These are phyloP conservation scores for Caenorhabditis angaria DNA, from an alignment of 2,888 invertebrate species.

Conservation along the genomic window DNA sequence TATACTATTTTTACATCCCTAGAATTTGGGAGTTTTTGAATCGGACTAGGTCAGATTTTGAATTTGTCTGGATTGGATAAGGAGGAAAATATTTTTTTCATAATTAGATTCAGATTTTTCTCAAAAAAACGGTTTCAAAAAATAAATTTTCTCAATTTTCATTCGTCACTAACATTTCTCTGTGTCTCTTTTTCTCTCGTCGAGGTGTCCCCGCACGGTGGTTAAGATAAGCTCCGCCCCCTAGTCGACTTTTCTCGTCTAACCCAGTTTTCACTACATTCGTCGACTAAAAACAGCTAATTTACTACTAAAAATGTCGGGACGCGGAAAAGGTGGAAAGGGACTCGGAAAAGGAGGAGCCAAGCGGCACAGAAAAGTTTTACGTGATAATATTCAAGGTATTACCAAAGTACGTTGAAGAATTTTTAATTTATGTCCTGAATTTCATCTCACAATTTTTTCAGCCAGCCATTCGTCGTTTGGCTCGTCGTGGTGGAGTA, in stretches of 20 bases:
- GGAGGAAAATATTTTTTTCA: no score
- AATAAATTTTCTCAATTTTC: background rate
- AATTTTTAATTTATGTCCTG: slow-evolving; percentile 4
- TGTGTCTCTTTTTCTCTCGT: background rate
- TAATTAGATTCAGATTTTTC: no score
- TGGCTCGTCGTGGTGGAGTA: slow-evolving; percentile 74
- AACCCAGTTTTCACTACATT: background rate
- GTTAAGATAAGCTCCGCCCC: slow-evolving; percentile 31
- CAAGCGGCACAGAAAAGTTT: slow-evolving; percentile 79
- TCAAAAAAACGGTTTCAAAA: background rate
- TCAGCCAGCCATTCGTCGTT: slow-evolving; percentile 76
- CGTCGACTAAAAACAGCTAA: no score
- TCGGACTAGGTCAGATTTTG: no score
- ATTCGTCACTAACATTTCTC: background rate
- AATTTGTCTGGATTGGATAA: no score
- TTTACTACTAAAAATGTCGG: slow-evolving; percentile 77
- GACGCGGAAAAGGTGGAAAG: slow-evolving; percentile 84
- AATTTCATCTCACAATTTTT: background rate
- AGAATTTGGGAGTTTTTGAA: no score
- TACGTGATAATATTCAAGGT: slow-evolving; percentile 63
- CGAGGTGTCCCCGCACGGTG: slow-evolving; percentile 40
- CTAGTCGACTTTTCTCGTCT: background rate
- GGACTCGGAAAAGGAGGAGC: slow-evolving; percentile 84
- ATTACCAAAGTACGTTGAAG: slow-evolving; percentile 47
- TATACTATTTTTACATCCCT: no score